Conservation (phyloP, 2,113 vertebrate genomes). For the Nymphicus hollandicus region DNA sequence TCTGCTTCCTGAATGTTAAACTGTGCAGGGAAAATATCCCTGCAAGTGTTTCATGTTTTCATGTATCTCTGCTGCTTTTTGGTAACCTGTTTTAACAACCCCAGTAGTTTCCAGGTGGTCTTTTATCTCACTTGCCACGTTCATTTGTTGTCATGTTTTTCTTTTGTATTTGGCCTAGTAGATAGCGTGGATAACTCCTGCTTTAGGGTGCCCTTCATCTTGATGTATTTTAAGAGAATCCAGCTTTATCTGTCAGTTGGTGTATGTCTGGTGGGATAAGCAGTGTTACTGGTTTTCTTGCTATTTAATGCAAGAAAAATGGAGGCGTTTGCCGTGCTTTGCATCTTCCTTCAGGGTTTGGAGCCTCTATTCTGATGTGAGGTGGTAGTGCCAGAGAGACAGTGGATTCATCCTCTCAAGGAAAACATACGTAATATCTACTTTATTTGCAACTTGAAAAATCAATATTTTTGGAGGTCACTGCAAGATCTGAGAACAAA, state of each 20-base stretch:
- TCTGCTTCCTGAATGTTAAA: neutral
- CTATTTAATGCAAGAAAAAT: neutral
- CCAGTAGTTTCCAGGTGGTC: neutral
- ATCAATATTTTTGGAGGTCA: neutral
- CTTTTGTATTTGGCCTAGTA: neutral
- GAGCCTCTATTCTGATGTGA: neutral
- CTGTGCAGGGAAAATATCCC: neutral
- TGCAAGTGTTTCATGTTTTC: neutral
- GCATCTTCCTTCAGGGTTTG: neutral
- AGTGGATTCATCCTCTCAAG: neutral
- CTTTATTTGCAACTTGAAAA: neutral
- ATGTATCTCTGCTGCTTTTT: neutral
- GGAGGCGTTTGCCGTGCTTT: neutral
- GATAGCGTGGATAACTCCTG: neutral
- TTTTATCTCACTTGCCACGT: neutral
- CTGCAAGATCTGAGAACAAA: neutral
- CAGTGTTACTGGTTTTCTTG: neutral
- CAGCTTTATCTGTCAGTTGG: neutral
- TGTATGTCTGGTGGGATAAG: neutral
- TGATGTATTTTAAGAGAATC: neutral
- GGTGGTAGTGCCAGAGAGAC: neutral
- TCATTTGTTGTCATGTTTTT: neutral
- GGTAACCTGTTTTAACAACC: neutral
- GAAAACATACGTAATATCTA: neutral
- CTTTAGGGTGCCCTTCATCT: neutral